Evolutionary conservation across 1,140 invertebrate genomes (phyloP).

Genomic region (Papilio glaucus): DNA sequence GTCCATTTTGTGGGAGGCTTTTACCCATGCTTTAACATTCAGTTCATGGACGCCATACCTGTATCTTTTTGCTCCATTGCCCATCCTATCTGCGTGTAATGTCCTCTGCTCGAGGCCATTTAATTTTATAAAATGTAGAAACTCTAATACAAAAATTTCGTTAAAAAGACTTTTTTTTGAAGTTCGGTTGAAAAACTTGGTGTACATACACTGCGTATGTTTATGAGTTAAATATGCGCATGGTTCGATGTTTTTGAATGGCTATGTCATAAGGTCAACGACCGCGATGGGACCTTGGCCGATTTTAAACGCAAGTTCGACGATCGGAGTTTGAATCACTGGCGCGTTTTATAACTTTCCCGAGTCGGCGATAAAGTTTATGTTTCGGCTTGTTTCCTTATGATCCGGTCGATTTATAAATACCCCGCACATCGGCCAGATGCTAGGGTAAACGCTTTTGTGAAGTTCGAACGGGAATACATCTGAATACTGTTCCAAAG

Average conservation of each 20-base stretch:
- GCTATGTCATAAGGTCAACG: conserved; percentile 50
- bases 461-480: conserved; percentile 11
- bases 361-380: conserved; percentile 36
- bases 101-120: not conserved
- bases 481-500: conserved; percentile 14
- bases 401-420: conserved; percentile 34
- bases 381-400: conserved; percentile 35
- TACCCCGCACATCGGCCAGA: conserved; percentile 23
- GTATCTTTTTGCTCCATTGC: not conserved
- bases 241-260: conserved; percentile 37
- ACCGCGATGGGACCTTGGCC: conserved; percentile 75
- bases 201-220: not conserved
- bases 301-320: conserved; percentile 65
- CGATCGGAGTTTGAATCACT: conserved; percentile 30
- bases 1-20: not conserved
- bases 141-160: not conserved
- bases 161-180: not conserved
- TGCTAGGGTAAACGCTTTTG: conserved; percentile 33
- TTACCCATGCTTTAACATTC: not conserved
- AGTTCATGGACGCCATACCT: not conserved
- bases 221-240: not conserved
- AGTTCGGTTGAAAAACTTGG: no score
- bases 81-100: not conserved
- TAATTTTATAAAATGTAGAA: not conserved
- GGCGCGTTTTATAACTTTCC: conserved; percentile 28